Percentiles rank a stretch among this genome's conserved stretches.
These are phyloP conservation scores for Hoplias malabaricus DNA, from an alignment of 2,113 vertebrate genomes.

Conservation along the genomic window DNA sequence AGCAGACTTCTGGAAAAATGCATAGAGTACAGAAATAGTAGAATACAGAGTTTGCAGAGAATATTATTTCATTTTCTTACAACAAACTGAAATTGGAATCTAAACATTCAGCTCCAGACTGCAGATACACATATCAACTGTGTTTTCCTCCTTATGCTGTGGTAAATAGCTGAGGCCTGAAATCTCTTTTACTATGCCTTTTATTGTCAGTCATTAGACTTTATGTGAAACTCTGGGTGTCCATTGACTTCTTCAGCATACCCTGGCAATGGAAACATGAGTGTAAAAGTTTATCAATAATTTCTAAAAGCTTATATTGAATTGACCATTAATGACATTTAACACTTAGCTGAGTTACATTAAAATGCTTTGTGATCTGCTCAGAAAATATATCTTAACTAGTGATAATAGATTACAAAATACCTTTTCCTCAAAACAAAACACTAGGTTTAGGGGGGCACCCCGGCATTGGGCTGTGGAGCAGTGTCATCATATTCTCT, in stretches of 20 bases:
- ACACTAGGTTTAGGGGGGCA: no score
- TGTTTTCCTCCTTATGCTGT: neutral
- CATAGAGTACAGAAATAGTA: no score
- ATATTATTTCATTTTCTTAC: neutral
- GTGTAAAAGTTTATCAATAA: neutral
- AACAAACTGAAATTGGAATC: neutral
- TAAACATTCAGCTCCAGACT: neutral
- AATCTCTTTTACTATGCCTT: constrained; percentile 9
- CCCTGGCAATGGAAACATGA: constrained; percentile 41
- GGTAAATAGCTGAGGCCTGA: neutral
- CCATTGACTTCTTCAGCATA: constrained; percentile 28
- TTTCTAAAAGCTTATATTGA: neutral
- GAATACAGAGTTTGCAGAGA: neutral
- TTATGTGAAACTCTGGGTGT: constrained; percentile 37
- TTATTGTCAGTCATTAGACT: constrained; percentile 7
- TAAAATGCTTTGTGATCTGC: no score
- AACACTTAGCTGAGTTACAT: no score
- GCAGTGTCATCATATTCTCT: no score
- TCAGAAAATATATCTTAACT: no score
- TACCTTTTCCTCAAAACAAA: no score
- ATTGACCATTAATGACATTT: no score
- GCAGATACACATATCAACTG: neutral
- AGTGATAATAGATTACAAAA: no score
- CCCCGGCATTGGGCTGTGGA: no score
- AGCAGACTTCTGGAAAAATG: neutral